phyloP scores from a whole-genome alignment of 2,888 invertebrate genomes.

The Ceratothoa steindachneri region DNA sequence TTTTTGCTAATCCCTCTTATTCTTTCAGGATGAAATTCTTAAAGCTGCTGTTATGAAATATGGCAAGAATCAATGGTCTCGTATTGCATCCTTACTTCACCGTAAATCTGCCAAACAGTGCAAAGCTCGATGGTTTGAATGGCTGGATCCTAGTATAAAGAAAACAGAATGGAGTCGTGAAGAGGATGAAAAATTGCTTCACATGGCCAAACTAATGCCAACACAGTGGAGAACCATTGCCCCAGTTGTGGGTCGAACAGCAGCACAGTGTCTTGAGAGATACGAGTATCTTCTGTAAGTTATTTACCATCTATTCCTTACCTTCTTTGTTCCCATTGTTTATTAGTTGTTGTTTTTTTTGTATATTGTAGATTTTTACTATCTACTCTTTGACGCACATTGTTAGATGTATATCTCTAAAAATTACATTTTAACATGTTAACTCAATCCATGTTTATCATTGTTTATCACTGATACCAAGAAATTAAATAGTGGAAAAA shows the following conservation, averaged over 20 bases:
- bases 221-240: conserved; percentile 99
- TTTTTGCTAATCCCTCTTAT: background rate
- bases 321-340: too few relatives aligned
- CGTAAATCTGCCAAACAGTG: conserved; percentile 99
- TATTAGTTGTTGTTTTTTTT: too few relatives aligned
- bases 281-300: conserved; percentile 91
- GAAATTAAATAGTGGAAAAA: too few relatives aligned
- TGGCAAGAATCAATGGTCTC: conserved; percentile 99
- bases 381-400: too few relatives aligned
- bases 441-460: too few relatives aligned
- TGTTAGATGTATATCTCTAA: too few relatives aligned
- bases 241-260: conserved; percentile 96
- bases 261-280: conserved; percentile 95
- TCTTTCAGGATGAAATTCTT: conserved; percentile 91
- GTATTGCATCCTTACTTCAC: conserved; percentile 95
- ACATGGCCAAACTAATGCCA: conserved; percentile 97
- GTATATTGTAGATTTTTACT: too few relatives aligned
- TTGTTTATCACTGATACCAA: too few relatives aligned
- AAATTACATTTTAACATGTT: too few relatives aligned
- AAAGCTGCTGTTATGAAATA: conserved; percentile 99
- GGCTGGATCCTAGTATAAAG: conserved; percentile 99
- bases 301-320: background rate
- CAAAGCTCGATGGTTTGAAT: conserved; percentile 98
- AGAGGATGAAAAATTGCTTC: conserved; percentile 95
- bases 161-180: conserved; percentile 99